Conservation (phyloP, 1,140 invertebrate species). For the Lasaia peninsularis region DNA sequence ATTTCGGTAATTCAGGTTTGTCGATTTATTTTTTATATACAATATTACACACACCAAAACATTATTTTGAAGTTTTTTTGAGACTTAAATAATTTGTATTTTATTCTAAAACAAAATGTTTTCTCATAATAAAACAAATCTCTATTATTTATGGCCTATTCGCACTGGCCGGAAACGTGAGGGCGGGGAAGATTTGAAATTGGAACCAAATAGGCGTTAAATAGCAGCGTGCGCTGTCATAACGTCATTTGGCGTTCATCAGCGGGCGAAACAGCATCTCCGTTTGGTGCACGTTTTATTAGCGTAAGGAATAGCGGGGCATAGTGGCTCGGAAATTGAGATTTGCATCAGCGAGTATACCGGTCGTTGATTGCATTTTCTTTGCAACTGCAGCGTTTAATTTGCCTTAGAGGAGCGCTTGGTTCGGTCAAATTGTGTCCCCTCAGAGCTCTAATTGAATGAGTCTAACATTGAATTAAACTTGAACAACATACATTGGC, state of each 20-base stretch:
- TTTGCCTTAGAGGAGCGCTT: constrained; percentile 50
- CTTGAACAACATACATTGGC: constrained; percentile 23
- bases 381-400: constrained; percentile 72
- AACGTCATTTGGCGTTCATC: constrained; percentile 75
- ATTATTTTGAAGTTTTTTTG: no score
- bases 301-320: constrained; percentile 74
- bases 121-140: constrained; percentile 48
- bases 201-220: constrained; percentile 77
- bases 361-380: constrained; percentile 72
- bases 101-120: background rate
- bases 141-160: constrained; percentile 62
- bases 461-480: constrained; percentile 32
- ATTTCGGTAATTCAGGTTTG: no score
- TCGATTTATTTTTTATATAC: no score
- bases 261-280: constrained; percentile 70
- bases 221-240: constrained; percentile 74
- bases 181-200: constrained; percentile 71
- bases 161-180: constrained; percentile 54
- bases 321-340: constrained; percentile 69
- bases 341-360: constrained; percentile 67
- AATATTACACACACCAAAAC: no score
- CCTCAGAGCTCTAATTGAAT: constrained; percentile 24
- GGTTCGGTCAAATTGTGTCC: constrained; percentile 48
- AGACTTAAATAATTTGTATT: no score
- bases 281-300: constrained; percentile 74